Conservation (phyloP, 2,113 vertebrate species). For the Sardina pilchardus region DNA sequence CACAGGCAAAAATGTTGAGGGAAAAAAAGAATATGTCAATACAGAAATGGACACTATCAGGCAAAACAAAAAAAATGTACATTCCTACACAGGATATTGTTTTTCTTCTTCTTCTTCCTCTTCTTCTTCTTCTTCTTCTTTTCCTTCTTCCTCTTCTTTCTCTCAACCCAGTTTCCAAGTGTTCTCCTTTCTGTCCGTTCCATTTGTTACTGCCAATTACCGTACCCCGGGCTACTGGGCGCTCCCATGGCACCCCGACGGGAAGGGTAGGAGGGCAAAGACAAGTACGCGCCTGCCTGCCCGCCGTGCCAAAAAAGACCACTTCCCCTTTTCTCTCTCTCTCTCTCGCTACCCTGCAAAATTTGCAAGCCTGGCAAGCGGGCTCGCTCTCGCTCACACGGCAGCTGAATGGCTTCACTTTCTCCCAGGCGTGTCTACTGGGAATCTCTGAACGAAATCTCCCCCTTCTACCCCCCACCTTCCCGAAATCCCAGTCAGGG, state of each 20-base stretch:
- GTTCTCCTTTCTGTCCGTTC: slow-evolving; percentile 18
- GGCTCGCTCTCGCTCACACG: no score
- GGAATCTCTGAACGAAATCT: not conserved
- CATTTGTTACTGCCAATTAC: slow-evolving; percentile 20
- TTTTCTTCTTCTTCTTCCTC: not conserved
- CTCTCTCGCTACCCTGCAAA: not conserved
- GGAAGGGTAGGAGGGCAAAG: slow-evolving; percentile 16
- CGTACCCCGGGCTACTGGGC: not conserved
- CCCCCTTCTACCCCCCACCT: not conserved
- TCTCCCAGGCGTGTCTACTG: not conserved
- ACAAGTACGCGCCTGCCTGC: not conserved
- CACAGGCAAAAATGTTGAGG: not conserved
- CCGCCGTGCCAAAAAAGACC: slow-evolving; percentile 21
- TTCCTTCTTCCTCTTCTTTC: not conserved
- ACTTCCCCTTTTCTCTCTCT: not conserved
- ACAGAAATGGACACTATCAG: not conserved
- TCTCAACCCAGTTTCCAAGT: slow-evolving; percentile 10
- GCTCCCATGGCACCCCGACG: not conserved
- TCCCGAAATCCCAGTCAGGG: not conserved
- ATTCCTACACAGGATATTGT: not conserved
- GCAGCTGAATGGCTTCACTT: not conserved
- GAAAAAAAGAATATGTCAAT: not conserved
- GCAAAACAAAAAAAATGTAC: not conserved
- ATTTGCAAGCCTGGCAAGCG: slow-evolving; percentile 13
- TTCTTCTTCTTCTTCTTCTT: not conserved